Evolutionary conservation across 2,113 vertebrate species (phyloP).

Genomic region (Chauna torquata): DNA sequence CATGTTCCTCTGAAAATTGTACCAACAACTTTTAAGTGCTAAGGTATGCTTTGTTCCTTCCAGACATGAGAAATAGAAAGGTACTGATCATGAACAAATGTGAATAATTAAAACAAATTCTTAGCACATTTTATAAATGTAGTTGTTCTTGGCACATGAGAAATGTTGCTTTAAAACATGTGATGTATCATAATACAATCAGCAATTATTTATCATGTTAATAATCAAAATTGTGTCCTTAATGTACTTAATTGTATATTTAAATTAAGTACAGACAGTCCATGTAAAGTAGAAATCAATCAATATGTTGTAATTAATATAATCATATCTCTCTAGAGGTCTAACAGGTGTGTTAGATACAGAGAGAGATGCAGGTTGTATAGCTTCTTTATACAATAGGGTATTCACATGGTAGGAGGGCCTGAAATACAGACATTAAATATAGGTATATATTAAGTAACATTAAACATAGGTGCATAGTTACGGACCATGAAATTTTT

Average conservation of each 20-base stretch:
- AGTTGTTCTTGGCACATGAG: background rate
- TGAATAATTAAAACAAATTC: slow-evolving; percentile 35
- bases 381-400: background rate
- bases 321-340: slow-evolving; percentile 35
- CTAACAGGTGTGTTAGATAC: slow-evolving; percentile 7
- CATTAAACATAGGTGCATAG: background rate
- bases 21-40: background rate
- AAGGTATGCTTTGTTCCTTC: background rate
- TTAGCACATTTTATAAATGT: background rate
- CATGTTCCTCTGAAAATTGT: background rate
- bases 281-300: slow-evolving; percentile 42
- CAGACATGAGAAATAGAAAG: background rate
- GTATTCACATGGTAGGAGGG: background rate
- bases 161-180: background rate
- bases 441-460: background rate
- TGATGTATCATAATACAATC: background rate
- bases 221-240: slow-evolving; percentile 18
- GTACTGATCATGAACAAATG: background rate
- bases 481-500: background rate
- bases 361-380: background rate
- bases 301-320: slow-evolving; percentile 62
- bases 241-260: slow-evolving; percentile 35
- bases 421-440: background rate
- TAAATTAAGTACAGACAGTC: slow-evolving; percentile 32
- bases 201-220: slow-evolving; percentile 31